phyloP scores from a whole-genome alignment of 2,888 invertebrate species.

The Sericinus montela region DNA sequence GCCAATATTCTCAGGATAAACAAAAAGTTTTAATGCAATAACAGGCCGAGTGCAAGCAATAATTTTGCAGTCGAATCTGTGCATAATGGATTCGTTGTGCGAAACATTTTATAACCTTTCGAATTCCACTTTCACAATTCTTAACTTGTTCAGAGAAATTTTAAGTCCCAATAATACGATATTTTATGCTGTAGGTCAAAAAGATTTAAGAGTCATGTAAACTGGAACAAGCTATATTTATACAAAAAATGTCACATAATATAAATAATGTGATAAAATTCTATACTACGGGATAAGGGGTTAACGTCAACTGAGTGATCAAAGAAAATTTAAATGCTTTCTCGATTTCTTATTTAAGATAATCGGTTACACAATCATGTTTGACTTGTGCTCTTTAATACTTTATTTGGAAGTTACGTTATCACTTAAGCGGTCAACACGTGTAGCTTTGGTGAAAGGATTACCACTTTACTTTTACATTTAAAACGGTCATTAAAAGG shows the following conservation, averaged over 20 bases:
- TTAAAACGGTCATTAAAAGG: slow-evolving; percentile 29
- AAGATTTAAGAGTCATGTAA: too few species aligned
- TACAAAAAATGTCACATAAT: too few species aligned
- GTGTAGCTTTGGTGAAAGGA: slow-evolving; percentile 26
- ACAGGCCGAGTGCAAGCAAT: not conserved
- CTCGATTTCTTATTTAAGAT: too few species aligned
- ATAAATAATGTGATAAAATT: too few species aligned
- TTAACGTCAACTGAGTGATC: too few species aligned
- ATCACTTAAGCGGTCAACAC: not conserved
- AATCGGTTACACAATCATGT: slow-evolving; percentile 3
- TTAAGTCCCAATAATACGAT: not conserved
- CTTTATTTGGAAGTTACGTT: slow-evolving; percentile 6
- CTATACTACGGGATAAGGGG: too few species aligned
- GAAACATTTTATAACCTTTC: slow-evolving; percentile 5
- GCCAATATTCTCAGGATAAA: slow-evolving; percentile 10
- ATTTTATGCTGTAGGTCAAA: not conserved
- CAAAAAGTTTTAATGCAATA: not conserved
- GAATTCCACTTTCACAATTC: slow-evolving; percentile 13
- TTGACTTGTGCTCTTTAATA: not conserved
- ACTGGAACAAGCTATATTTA: too few species aligned
- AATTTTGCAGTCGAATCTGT: not conserved
- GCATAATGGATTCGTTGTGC: slow-evolving; percentile 1
- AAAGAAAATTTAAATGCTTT: too few species aligned
- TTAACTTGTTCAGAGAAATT: not conserved
- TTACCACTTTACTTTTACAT: slow-evolving; percentile 21